Evolutionary conservation across 2,797 vertebrate species (phyloP), one percentile per base, ranked within the genome.

Genomic region (Myotis findleyi): DNA sequence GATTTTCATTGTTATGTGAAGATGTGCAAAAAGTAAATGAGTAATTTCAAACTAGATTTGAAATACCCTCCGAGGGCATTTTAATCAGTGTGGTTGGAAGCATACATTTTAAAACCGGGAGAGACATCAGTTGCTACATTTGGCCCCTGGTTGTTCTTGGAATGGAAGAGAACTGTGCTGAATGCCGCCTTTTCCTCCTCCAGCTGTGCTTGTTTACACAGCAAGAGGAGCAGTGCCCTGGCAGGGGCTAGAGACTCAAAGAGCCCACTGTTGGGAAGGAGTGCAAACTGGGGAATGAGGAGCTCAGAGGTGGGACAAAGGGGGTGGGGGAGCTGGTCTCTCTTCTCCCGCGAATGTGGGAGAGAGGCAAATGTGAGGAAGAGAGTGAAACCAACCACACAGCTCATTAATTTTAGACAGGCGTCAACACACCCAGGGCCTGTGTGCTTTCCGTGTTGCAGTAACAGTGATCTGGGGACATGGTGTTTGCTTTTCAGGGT

Each of bases 221-320:
- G 99, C 93, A 98, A 98, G 98, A 97, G 94, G 97, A 98, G 97
- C 88, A 89, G 89, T 59, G 69, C 89, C 97, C 91, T 71, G 89
- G 95, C 92, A 92, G 86, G 98, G 97, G 96, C 96, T 94, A 11
- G 30, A 92, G 30, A 92, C 97, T 99, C 98, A 99, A 99, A 99
- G 99, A 98, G 97, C 94, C 95, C 97, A 98, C 98, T 99, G 99
- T 99, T 99, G 96, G 91, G 76, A 93, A 98, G 98, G 97, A 98
- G 99, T 99, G 98, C 96, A 98, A 98, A 96, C 97, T 83, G 18
- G 92, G 97, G 97, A 79, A 73, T 41, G 68, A 85, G 91, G 96
- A 97, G 98, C 98, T 98, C 98, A 97, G 98, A 93, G 96, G 97
- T 80, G 55, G 94, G 95, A n/a, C 95, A 81, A 93, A 88, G 51